phyloP scores from a whole-genome alignment of 2,888 invertebrate genomes.

The Melolontha melolontha region DNA sequence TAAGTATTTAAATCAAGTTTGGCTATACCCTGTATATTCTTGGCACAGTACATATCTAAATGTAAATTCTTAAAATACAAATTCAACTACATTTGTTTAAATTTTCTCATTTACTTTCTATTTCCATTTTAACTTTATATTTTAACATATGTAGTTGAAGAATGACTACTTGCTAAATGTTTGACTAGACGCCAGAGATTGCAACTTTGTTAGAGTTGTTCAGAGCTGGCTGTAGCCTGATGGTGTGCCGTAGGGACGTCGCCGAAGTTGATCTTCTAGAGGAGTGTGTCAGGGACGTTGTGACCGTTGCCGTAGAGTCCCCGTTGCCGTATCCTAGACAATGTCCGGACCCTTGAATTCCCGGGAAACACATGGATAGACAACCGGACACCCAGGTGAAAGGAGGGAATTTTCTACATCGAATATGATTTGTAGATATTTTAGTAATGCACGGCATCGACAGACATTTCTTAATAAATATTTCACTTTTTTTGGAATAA shows the following conservation, averaged over 20 bases:
- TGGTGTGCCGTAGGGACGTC: slow-evolving; percentile 61
- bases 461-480: background rate
- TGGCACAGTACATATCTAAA: slow-evolving; percentile 35
- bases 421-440: slow-evolving; percentile 45
- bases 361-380: slow-evolving; percentile 60
- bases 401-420: slow-evolving; percentile 73
- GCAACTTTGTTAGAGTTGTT: slow-evolving; percentile 61
- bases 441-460: slow-evolving; percentile 33
- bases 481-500: background rate
- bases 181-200: slow-evolving; percentile 62
- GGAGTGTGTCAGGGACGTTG: slow-evolving; percentile 61
- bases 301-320: slow-evolving; percentile 57
- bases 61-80: background rate
- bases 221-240: slow-evolving; percentile 59
- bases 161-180: slow-evolving; percentile 13
- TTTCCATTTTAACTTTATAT: slow-evolving; percentile 1
- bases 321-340: slow-evolving; percentile 60
- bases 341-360: slow-evolving; percentile 56
- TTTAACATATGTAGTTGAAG: slow-evolving; percentile 17
- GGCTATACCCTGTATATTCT: slow-evolving; percentile 31
- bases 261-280: slow-evolving; percentile 62
- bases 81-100: slow-evolving; percentile 17
- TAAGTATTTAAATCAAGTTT: slow-evolving; percentile 11
- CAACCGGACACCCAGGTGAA: slow-evolving; percentile 78
- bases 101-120: background rate